Evolutionary conservation across 2,797 vertebrate genomes (phyloP).

Genomic region (Hyperoplus immaculatus): DNA sequence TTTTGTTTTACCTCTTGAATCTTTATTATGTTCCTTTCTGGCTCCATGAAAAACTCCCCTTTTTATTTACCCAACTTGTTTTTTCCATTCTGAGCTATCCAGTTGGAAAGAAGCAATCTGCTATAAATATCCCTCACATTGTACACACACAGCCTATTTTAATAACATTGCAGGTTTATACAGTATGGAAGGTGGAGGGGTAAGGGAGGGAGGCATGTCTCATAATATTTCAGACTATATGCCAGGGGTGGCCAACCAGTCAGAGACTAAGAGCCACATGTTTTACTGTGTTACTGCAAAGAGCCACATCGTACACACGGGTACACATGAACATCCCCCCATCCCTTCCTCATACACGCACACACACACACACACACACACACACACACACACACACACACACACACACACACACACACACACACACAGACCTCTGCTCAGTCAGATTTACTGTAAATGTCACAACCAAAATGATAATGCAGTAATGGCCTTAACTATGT

Average conservation of each 20-base stretch:
- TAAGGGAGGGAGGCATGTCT: constrained; percentile 8
- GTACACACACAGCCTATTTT: constrained; percentile 11
- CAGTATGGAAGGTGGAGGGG: not conserved
- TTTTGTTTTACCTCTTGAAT: constrained; percentile 35
- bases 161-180: constrained; percentile 22
- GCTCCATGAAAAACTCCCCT: not conserved
- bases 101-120: constrained; percentile 13
- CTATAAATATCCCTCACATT: constrained; percentile 26
- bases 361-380: too few species aligned
- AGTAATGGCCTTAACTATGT: too few species aligned
- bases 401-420: too few species aligned
- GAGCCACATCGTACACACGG: too few species aligned
- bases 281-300: too few species aligned
- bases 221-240: constrained; percentile 24
- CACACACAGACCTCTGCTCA: too few species aligned
- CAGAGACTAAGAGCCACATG: too few species aligned
- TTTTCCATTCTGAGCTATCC: constrained; percentile 24
- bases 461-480: too few species aligned
- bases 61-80: constrained; percentile 19
- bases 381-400: too few species aligned
- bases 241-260: not conserved
- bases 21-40: constrained; percentile 23
- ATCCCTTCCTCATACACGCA: too few species aligned
- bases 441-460: too few species aligned
- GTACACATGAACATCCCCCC: too few species aligned